A percentile compares a stretch with the other conserved stretches of the same genome.
phyloP scores from a whole-genome alignment of 1,140 invertebrate genomes.

The Drosophila novamexicana region DNA sequence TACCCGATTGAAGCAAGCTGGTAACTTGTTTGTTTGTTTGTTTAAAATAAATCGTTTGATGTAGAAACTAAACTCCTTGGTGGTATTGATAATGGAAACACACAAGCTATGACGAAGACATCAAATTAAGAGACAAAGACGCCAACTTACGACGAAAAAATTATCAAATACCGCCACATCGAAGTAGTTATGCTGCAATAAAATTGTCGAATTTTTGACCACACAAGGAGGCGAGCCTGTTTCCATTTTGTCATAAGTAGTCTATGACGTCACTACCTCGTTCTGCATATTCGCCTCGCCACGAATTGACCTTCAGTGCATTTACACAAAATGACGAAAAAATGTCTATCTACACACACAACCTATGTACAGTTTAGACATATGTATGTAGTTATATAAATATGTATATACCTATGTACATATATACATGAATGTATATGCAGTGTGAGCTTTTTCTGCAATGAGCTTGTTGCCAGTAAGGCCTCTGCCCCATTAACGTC shows the following conservation, averaged over 20 bases:
- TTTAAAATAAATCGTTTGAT: too few species aligned
- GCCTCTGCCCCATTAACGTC: slow-evolving; percentile 67
- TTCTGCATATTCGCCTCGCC: background rate
- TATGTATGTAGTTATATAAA: background rate
- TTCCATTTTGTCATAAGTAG: slow-evolving; percentile 7
- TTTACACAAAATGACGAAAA: slow-evolving; percentile 37
- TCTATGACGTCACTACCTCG: slow-evolving; percentile 7
- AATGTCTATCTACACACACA: background rate
- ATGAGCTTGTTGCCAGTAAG: slow-evolving; percentile 38
- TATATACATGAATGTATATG: slow-evolving; percentile 8
- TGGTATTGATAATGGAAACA: too few species aligned
- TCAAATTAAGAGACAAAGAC: too few species aligned
- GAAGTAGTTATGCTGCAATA: background rate
- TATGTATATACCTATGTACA: background rate
- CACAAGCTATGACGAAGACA: too few species aligned
- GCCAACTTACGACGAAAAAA: too few species aligned
- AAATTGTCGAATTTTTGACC: background rate
- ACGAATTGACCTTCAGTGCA: slow-evolving; percentile 31
- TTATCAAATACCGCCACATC: too few species aligned
- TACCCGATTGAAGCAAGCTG: too few species aligned
- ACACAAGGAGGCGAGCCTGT: background rate
- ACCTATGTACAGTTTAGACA: background rate
- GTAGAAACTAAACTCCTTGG: too few species aligned
- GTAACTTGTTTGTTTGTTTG: too few species aligned
- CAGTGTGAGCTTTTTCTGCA: slow-evolving; percentile 2